Evolutionary conservation across 2,888 invertebrate genomes (phyloP).

Genomic region (Dasypogon diadema): DNA sequence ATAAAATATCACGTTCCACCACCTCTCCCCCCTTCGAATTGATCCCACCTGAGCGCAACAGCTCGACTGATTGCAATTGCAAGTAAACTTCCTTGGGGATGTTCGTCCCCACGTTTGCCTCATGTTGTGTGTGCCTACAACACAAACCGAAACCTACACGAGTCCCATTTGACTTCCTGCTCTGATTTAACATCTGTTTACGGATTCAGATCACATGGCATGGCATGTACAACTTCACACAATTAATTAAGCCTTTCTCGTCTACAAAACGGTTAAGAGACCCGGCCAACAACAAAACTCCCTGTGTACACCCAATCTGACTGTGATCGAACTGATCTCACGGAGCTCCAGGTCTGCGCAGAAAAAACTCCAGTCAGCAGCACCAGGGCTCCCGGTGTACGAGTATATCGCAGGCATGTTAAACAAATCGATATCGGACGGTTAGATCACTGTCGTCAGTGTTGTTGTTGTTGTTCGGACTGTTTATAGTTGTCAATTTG

Average conservation of each 20-base stretch:
- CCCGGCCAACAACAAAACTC: neutral
- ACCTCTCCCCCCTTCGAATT: neutral
- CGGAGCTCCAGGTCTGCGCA: conserved; percentile 29
- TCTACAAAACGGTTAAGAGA: conserved; percentile 50
- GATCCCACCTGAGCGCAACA: neutral
- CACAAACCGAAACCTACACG: conserved; percentile 46
- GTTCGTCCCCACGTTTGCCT: conserved; percentile 31
- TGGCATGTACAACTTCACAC: conserved; percentile 60
- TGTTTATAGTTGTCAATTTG: conserved; percentile 46
- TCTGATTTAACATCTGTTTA: conserved; percentile 59
- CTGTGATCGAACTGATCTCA: conserved; percentile 39
- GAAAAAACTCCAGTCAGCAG: neutral
- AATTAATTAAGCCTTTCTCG: conserved; percentile 61
- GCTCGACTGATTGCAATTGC: neutral
- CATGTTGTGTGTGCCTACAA: neutral
- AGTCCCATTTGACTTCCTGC: conserved; percentile 57
- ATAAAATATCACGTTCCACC: neutral
- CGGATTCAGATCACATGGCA: conserved; percentile 59
- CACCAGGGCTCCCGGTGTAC: conserved; percentile 26
- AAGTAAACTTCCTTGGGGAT: neutral
- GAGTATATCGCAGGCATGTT: conserved; percentile 56
- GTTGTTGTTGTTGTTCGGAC: conserved; percentile 51
- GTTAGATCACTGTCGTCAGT: conserved; percentile 59
- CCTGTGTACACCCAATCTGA: conserved; percentile 41
- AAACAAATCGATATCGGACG: conserved; percentile 60